A percentile compares a stretch with the other conserved stretches of the same genome.
Conservation (phyloP, 2,888 invertebrate species). For the Sarcophaga carnaria region DNA sequence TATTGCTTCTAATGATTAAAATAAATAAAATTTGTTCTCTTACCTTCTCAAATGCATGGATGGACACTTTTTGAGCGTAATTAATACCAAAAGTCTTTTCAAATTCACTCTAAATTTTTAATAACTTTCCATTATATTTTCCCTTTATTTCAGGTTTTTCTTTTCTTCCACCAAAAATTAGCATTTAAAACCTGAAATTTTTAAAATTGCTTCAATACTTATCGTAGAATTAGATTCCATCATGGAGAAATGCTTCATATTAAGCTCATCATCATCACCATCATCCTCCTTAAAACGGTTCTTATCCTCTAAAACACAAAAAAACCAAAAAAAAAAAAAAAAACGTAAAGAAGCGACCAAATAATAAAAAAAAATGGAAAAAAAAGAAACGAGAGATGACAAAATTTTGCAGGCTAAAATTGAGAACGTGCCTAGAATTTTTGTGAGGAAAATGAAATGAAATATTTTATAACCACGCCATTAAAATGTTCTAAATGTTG, state of each 20-base stretch:
- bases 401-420: slow-evolving; percentile 45
- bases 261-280: slow-evolving; percentile 45
- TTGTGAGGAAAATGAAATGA: slow-evolving; percentile 32
- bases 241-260: slow-evolving; percentile 18
- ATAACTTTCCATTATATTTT: not conserved
- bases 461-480: not conserved
- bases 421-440: slow-evolving; percentile 64
- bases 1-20: too few species aligned
- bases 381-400: slow-evolving; percentile 11
- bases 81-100: not conserved
- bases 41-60: not conserved
- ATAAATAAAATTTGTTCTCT: not conserved
- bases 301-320: not conserved
- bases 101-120: not conserved
- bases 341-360: slow-evolving; percentile 4
- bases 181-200: not conserved
- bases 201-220: not conserved
- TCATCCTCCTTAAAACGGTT: slow-evolving; percentile 31
- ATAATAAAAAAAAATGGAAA: not conserved
- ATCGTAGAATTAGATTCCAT: not conserved
- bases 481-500: not conserved
- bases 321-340: slow-evolving; percentile 12
- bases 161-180: not conserved
- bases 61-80: not conserved
- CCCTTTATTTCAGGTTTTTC: not conserved